Conservation (phyloP, 2,888 invertebrate species). For the Listrodromus nycthemerus region DNA sequence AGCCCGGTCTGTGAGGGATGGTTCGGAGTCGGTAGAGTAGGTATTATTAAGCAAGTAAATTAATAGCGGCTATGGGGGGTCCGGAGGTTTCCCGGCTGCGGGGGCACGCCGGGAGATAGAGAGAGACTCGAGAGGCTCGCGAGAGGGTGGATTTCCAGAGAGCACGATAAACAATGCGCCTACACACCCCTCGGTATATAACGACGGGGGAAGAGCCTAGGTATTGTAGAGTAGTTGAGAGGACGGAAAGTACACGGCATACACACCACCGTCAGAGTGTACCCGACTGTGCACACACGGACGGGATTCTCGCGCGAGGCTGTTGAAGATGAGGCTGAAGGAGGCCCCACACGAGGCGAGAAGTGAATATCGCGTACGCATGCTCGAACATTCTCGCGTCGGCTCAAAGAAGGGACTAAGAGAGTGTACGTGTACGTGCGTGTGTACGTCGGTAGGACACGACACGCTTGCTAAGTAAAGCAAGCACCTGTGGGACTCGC, state of each 20-base stretch:
- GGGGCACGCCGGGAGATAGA: slow-evolving; percentile 59
- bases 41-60: slow-evolving; percentile 84
- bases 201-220: slow-evolving; percentile 36
- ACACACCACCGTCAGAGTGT: neutral
- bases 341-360: slow-evolving; percentile 49
- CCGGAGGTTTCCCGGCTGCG: slow-evolving; percentile 67
- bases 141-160: slow-evolving; percentile 75
- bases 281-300: neutral
- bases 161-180: slow-evolving; percentile 81
- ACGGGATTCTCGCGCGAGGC: neutral
- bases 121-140: slow-evolving; percentile 67
- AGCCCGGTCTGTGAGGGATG: slow-evolving; percentile 47
- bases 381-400: slow-evolving; percentile 8
- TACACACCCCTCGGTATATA: slow-evolving; percentile 48
- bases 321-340: slow-evolving; percentile 56
- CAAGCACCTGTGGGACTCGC: slow-evolving; percentile 68
- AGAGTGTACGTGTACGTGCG: neutral
- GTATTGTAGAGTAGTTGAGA: slow-evolving; percentile 35
- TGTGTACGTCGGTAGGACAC: slow-evolving; percentile 41
- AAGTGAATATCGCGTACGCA: slow-evolving; percentile 48
- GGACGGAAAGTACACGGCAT: slow-evolving; percentile 10
- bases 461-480: slow-evolving; percentile 68
- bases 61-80: slow-evolving; percentile 80
- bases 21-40: slow-evolving; percentile 57
- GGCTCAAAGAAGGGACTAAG: slow-evolving; percentile 16